Percentiles rank a stretch among this genome's conserved stretches.
Conservation (phyloP, 2,797 vertebrate genomes). For the Synanceia verrucosa region DNA sequence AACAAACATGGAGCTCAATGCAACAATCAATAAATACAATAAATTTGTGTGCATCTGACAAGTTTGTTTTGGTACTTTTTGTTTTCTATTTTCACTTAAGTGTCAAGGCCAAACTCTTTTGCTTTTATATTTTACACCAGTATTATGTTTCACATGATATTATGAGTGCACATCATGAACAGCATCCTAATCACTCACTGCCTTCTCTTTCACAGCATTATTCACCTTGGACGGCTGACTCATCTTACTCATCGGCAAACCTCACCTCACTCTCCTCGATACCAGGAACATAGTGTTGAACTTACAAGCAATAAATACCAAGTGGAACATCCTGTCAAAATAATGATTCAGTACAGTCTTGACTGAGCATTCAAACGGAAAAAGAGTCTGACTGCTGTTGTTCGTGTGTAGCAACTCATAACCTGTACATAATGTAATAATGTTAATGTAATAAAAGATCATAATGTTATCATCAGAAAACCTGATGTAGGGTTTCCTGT, state of each 20-base stretch:
- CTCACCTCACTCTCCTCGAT: neutral
- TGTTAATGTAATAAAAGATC: neutral
- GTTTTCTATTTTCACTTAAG: neutral
- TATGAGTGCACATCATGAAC: neutral
- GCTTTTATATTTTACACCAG: neutral
- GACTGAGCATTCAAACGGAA: constrained; percentile 2
- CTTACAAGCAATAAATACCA: constrained; percentile 1
- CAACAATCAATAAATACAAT: too few relatives aligned
- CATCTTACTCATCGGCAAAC: constrained; percentile 1
- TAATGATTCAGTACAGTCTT: neutral
- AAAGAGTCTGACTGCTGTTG: neutral
- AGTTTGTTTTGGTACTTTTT: neutral
- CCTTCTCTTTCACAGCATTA: neutral
- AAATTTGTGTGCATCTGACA: neutral
- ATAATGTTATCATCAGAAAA: neutral
- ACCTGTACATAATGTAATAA: neutral
- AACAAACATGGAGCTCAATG: too few relatives aligned
- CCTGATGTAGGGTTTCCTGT: neutral
- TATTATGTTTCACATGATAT: neutral
- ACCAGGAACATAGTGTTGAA: neutral
- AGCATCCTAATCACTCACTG: neutral
- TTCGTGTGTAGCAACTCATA: neutral
- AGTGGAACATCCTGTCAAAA: constrained; percentile 3
- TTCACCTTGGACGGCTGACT: too few relatives aligned
- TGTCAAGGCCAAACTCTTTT: neutral